Conservation (phyloP, 2,113 vertebrate species). For the Acrocephalus kingi region DNA sequence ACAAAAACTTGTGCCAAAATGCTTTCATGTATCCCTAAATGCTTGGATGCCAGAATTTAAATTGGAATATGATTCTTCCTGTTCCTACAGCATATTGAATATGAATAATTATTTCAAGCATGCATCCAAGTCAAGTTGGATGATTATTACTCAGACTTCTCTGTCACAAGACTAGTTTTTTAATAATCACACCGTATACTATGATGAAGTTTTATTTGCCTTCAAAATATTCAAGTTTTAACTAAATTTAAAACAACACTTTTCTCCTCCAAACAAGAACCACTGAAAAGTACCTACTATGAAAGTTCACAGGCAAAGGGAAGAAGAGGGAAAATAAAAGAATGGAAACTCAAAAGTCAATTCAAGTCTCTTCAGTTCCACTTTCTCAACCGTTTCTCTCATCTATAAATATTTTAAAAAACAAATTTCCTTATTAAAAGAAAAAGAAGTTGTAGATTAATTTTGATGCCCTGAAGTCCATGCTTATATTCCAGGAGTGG, state of each 20-base stretch:
- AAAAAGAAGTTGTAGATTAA: not conserved
- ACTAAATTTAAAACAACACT: not conserved
- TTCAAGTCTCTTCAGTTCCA: not conserved
- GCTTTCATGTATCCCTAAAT: not conserved
- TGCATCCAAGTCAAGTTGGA: not conserved
- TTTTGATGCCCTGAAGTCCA: not conserved
- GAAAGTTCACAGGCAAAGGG: fast-evolving
- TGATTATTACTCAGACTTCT: not conserved
- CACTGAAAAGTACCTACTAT: not conserved
- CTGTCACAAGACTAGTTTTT: not conserved
- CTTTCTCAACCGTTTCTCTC: not conserved
- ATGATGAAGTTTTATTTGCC: not conserved
- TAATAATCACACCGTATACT: not conserved
- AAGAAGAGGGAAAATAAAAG: not conserved
- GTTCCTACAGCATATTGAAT: not conserved
- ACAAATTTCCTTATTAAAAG: not conserved
- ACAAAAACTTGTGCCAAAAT: slow-evolving; percentile 39
- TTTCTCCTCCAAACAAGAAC: not conserved
- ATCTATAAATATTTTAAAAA: not conserved
- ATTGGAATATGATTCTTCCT: slow-evolving; percentile 38
- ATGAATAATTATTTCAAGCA: slow-evolving; percentile 28
- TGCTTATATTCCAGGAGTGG: not conserved
- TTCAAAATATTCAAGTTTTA: not conserved
- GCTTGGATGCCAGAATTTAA: slow-evolving; percentile 22
- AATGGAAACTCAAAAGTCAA: not conserved